These are phyloP conservation scores for crab-eating macaque (Macaca fascicularis) DNA, from an alignment of 2,113 vertebrate genomes.

Conservation along the genomic window T2T-MFA8v1.1 NC_088380.1:75678501-75679000, in stretches of 20 bases:
- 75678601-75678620: neutral
- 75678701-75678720: neutral
- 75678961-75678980: neutral
- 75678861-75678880: neutral
- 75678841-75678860: neutral
- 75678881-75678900: neutral
- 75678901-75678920: neutral
- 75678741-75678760: neutral
- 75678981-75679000: neutral
- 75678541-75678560: neutral
- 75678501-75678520: neutral
- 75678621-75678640: neutral
- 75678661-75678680: too few relatives aligned
- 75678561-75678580: neutral
- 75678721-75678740: neutral
- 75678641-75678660: neutral
- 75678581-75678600: neutral
- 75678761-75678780: neutral
- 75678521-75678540: neutral
- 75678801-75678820: neutral
- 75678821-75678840: neutral
- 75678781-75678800: neutral
- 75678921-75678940: neutral
- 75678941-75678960: neutral
- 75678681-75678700: neutral